These are phyloP conservation scores for Glyphotaelius pellucidus DNA, from an alignment of 2,888 invertebrate species.

Conservation along the genomic window DNA sequence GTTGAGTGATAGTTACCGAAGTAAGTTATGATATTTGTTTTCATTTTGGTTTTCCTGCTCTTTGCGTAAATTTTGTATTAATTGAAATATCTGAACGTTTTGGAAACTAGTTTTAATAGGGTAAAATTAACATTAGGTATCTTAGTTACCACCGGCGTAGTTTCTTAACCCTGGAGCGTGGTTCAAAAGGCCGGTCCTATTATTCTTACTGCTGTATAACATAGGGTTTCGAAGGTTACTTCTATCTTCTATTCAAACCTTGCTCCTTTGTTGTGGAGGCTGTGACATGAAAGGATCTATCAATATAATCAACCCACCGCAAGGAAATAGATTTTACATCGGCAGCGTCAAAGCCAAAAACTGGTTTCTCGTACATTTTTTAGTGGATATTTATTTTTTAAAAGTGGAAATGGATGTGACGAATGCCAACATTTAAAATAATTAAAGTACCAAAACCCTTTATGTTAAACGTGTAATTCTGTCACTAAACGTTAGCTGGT, in stretches of 20 bases:
- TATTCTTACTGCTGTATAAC: neutral
- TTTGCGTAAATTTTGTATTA: neutral
- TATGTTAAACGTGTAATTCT: too few relatives aligned
- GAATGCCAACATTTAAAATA: too few relatives aligned
- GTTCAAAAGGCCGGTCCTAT: neutral
- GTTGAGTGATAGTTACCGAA: too few relatives aligned
- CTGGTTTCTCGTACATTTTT: neutral
- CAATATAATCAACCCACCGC: neutral
- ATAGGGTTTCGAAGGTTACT: neutral
- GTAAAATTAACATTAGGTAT: neutral
- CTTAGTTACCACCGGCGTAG: neutral
- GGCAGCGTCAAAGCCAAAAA: neutral
- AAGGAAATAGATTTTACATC: neutral
- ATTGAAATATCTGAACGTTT: neutral
- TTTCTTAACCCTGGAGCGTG: neutral
- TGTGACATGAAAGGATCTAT: neutral
- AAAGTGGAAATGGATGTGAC: neutral
- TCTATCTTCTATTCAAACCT: neutral
- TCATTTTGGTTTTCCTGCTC: neutral
- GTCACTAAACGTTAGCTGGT: too few relatives aligned
- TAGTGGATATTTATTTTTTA: neutral
- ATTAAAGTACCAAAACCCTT: too few relatives aligned
- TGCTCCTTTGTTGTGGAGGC: neutral
- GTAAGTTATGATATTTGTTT: too few relatives aligned
- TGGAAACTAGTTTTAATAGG: neutral